These are phyloP conservation scores for Edolisoma coerulescens DNA, from an alignment of 2,113 vertebrate species.

Conservation along the genomic window DNA sequence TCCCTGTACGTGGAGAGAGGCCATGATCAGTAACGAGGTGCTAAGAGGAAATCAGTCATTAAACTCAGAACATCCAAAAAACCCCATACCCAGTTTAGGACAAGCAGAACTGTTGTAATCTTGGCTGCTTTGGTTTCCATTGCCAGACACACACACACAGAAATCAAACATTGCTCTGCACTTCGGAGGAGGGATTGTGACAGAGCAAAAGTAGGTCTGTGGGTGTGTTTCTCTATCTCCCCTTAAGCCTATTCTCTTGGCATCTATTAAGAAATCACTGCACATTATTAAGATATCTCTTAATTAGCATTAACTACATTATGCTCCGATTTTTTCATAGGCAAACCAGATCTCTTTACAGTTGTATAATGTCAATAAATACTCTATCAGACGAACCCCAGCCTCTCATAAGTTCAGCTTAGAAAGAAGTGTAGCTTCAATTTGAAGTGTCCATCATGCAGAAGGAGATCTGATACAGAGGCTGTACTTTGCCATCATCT, in stretches of 20 bases:
- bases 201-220: not conserved
- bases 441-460: not conserved
- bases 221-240: not conserved
- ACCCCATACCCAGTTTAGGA: not conserved
- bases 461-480: not conserved
- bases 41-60: not conserved
- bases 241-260: not conserved
- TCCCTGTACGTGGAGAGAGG: not conserved
- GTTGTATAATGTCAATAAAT: not conserved
- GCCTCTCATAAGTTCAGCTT: not conserved
- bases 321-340: not conserved
- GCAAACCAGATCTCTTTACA: not conserved
- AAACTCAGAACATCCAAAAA: not conserved
- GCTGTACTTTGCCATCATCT: not conserved
- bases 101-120: not conserved
- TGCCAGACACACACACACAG: constrained; percentile 14
- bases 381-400: not conserved
- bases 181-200: not conserved
- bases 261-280: constrained; percentile 7
- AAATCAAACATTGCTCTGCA: constrained; percentile 34
- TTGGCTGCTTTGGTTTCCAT: not conserved
- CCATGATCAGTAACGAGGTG: not conserved
- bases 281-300: not conserved
- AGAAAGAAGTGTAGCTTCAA: not conserved
- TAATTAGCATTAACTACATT: constrained; percentile 17